Evolutionary conservation across 2,113 vertebrate genomes (phyloP).

Genomic region (Nycticryphes semicollaris): DNA sequence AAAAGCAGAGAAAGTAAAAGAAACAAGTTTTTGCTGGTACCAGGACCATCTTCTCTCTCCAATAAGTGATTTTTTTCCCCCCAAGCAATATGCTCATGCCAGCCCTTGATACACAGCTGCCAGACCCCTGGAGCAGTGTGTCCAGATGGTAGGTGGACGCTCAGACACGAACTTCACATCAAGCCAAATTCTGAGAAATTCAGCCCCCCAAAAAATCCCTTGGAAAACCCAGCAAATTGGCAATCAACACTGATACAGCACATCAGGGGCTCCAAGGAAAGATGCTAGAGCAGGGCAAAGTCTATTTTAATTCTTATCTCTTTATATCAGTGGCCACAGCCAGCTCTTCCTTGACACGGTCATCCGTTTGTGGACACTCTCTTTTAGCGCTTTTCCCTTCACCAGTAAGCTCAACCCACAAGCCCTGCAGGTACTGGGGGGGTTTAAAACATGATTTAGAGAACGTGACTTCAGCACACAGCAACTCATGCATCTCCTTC

Average conservation of each 20-base stretch:
- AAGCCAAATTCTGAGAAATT: background rate
- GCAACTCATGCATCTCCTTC: background rate
- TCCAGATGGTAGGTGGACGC: background rate
- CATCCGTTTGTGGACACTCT: background rate
- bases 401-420: background rate
- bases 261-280: background rate
- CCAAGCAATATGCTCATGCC: rapidly evolving
- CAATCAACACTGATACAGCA: background rate
- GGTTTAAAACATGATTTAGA: background rate
- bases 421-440: background rate
- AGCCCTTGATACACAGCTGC: background rate
- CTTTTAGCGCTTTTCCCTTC: background rate
- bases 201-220: background rate
- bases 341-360: background rate
- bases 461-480: background rate
- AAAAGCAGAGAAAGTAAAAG: background rate
- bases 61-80: rapidly evolving
- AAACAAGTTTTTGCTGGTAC: background rate
- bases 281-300: background rate
- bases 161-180: background rate
- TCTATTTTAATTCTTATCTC: background rate
- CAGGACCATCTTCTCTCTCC: background rate
- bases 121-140: background rate
- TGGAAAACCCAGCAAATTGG: background rate
- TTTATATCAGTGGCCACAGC: background rate